Evolutionary conservation across 2,113 vertebrate species (phyloP), one percentile per base, ranked within the genome.

Genomic region (Hiodon tergisus): DNA sequence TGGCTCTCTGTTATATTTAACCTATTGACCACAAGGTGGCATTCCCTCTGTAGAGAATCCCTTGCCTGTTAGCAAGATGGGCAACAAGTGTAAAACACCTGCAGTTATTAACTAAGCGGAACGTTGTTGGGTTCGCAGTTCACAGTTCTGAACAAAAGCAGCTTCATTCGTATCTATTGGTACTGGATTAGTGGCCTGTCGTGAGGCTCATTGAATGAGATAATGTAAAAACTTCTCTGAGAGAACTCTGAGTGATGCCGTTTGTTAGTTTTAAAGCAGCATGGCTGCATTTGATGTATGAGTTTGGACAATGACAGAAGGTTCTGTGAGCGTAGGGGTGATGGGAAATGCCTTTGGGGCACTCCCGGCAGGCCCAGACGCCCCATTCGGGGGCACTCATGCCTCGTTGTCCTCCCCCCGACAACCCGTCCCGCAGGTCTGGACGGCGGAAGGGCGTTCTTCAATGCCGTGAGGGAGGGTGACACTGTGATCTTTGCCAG

Each of bases 401-500:
- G 3, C 14, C 7, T 63, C 31, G 31, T 31, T 31, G 31, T 31
- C 53, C 17, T 4, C 78, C 47, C 0, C 2, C 73, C 16, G 46
- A 31, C 31, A 31, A 31, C 31, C 31, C 31, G 31, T 31, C 57
- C 80, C 74, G 4, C 84, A 99, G 97, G 97, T 87, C 86, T 99
- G 82, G 97, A 99, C 13, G 97, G 97, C 0, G 97, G 96, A 70
- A 90, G 97, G 83, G 90, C 97, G 0, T 99, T 99, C 91, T 99
- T 99, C 86, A 99, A 99, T 0, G 97, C 97, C 0, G 96, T 99
- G 79, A 99, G 98, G 81, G 97, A 99, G 87, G 97, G 97, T 4
- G 97, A 99, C 87, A 98, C 97, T 0, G 97, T 99, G 89, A 98
- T 98, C 84, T 99, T 98, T 83, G 97, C 97, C 54, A 99, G 97